Evolutionary conservation across 2,797 vertebrate species (phyloP), one percentile per base, ranked within the genome.

Genomic region (Schizopygopsis malacanthus): DNA sequence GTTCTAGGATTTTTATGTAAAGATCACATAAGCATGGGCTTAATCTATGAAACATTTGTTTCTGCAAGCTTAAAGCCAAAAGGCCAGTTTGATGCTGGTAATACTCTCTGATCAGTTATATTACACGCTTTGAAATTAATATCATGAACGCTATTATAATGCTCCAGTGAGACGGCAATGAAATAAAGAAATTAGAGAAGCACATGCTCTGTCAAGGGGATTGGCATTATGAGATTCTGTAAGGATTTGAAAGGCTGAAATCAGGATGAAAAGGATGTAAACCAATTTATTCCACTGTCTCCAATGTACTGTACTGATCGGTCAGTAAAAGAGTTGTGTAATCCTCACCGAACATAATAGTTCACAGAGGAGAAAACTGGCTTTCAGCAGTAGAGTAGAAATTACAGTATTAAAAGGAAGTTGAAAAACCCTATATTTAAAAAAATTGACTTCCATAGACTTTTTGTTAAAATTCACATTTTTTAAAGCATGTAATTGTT

Each of bases 41-140:
- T 81, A 63, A 70, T 87, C 76, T 82, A 81, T 82, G 13, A 59
- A 84, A 54, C 43, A 61, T 33, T 5, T 5, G 39, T 67, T 81
- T 45, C 25, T 20, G 39, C 50, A 2, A 69, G 52, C 45, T 70
- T 43, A 52, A 81, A 87, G 45, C 69, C 59, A 81, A 84, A 75
- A 25, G 70, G 86, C 20, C 83, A 86, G 56, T 84, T 85, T 82
- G 83, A 86, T 82, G 70, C 39, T 47, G 86, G 87, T 85, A 79
- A 75, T 85, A 37, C 73, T 87, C 72, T 76, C 77, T 78, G 71
- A 79, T 83, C 52, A 85, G 82, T 52, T 85, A 81, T 56, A 85
- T 70, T 81, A 37, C 50, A 81, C n/a, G 56, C 78, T 61, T 65
- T 71, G 52, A 84, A 86, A 81, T 70, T 50, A 84, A 61, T 63